phyloP scores from a whole-genome alignment of 2,888 invertebrate species.

The Drosophila mimetica region DNA sequence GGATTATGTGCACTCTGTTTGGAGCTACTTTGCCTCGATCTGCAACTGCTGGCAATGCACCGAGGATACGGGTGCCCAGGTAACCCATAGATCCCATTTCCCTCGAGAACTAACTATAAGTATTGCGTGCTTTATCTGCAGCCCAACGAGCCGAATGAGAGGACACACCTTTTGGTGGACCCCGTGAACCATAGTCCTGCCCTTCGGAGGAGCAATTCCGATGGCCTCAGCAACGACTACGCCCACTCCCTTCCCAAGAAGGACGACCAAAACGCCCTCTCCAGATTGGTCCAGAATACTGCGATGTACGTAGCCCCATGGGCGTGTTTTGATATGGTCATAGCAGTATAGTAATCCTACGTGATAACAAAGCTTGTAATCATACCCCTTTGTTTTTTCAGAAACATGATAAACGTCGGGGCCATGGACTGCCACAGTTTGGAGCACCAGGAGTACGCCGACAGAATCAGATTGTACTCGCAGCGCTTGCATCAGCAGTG shows the following conservation, averaged over 20 bases:
- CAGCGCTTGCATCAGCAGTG: conserved; percentile 86
- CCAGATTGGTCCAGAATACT: conserved; percentile 94
- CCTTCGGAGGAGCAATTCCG: conserved; percentile 90
- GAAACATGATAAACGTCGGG: conserved; percentile 97
- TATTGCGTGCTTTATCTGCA: conserved; percentile 33
- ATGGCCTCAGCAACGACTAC: conserved; percentile 87
- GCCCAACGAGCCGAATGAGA: conserved; percentile 87
- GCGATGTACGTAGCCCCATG: conserved; percentile 88
- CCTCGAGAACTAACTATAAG: not conserved
- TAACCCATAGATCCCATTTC: conserved; percentile 37
- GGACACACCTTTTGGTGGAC: conserved; percentile 92
- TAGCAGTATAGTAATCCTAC: too few species aligned
- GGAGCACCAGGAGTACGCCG: conserved; percentile 94
- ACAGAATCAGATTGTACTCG: conserved; percentile 90
- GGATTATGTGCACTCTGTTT: conserved; percentile 81
- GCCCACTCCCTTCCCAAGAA: conserved; percentile 89
- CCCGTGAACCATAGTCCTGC: conserved; percentile 90
- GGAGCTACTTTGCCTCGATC: conserved; percentile 80
- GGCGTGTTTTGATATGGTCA: not conserved
- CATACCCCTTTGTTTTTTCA: conserved; percentile 80
- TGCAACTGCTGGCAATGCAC: conserved; percentile 83
- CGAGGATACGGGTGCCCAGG: conserved; percentile 81
- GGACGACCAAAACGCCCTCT: conserved; percentile 96
- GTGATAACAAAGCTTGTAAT: not conserved
- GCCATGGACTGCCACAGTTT: conserved; percentile 94